Evolutionary conservation across 2,888 invertebrate species (phyloP), one percentile per base, ranked within the genome.

Genomic region (Acrocera orbiculus): DNA sequence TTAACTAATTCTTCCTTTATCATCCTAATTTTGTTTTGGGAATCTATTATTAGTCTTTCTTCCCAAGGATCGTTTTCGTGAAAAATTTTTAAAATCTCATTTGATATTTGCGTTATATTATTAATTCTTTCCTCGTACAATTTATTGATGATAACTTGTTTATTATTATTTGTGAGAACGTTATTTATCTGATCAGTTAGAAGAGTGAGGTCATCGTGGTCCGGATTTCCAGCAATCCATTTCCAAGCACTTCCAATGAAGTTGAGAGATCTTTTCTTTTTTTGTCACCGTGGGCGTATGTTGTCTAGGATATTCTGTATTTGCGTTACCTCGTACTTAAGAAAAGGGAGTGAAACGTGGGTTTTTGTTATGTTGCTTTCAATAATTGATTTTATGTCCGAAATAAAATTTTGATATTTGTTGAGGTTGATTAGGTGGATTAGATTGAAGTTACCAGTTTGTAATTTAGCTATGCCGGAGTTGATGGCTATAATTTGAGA

Each of bases 1-100:
- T 40, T 34, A 23, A 30, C 23, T 22, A 38, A 29, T 34, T 39
- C 39, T 34, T 39, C 33, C 32, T 39, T 39, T 9, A 35, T 27
- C 8, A 36, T n/a, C 28, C 28, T 36, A n/a, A 33, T 32, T 26
- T 24, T 35, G 15, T 30, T 34, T 19, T 37, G 36, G 9, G 24
- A 24, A 13, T 11, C 26, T 22, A 19, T 17, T 16, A 25, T 16
- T 19, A 30, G 11, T 22, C 27, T 17, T 9, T 30, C 26, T 9
- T 16, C 13, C 6, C 30, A 14, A 10, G 6, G 9, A 9, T 20
- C 22, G 13, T 30, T 14, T 5, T 30, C 23, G 16, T 22, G 19
- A 14, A 30, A 14, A 13, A 27, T 11, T 30, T 30, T 35, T 16
- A 19, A 4, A 5, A 30, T 30, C 27, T 13, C 15, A 16, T 35